phyloP scores from a whole-genome alignment of 37 sponge, comb jelly and placozoan species.

The Halichondria panicea region DNA sequence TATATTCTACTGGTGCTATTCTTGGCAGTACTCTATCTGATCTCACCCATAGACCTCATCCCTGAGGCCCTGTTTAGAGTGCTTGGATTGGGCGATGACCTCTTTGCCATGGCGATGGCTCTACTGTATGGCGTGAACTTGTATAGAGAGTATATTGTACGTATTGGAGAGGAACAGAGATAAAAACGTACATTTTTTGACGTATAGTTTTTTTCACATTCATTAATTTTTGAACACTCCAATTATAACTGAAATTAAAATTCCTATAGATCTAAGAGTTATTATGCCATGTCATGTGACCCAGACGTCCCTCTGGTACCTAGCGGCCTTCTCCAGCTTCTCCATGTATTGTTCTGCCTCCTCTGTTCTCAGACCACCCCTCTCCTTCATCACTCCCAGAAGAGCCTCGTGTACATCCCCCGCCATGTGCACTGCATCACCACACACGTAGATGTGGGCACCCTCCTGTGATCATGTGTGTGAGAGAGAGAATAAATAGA shows the following conservation, averaged over 20 bases:
- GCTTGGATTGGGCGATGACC: constrained; percentile 8
- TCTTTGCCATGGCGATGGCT: not conserved
- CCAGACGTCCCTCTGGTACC: constrained; percentile 71
- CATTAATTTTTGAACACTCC: too few relatives aligned
- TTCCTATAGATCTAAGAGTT: too few relatives aligned
- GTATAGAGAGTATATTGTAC: constrained; percentile 1
- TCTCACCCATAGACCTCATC: constrained; percentile 27
- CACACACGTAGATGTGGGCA: constrained; percentile 70
- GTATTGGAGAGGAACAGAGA: constrained; percentile 9
- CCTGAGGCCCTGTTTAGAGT: constrained; percentile 18
- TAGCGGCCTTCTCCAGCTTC: constrained; percentile 18
- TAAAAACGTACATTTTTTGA: too few relatives aligned
- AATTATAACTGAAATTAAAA: too few relatives aligned
- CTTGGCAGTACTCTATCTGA: not conserved
- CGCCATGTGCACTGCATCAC: constrained; percentile 64
- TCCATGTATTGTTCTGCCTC: constrained; percentile 41
- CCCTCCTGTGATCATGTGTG: too few relatives aligned
- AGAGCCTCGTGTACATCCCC: constrained; percentile 56
- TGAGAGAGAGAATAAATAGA: too few relatives aligned
- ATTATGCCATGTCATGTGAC: too few relatives aligned
- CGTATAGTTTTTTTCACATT: too few relatives aligned
- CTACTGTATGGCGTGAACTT: not conserved
- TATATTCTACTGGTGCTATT: not conserved
- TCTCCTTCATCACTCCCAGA: constrained; percentile 7
- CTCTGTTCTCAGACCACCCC: not conserved